Evolutionary conservation across 2,888 invertebrate genomes (phyloP), one percentile per base, ranked within the genome.

Genomic region (Megamerina dolium): DNA sequence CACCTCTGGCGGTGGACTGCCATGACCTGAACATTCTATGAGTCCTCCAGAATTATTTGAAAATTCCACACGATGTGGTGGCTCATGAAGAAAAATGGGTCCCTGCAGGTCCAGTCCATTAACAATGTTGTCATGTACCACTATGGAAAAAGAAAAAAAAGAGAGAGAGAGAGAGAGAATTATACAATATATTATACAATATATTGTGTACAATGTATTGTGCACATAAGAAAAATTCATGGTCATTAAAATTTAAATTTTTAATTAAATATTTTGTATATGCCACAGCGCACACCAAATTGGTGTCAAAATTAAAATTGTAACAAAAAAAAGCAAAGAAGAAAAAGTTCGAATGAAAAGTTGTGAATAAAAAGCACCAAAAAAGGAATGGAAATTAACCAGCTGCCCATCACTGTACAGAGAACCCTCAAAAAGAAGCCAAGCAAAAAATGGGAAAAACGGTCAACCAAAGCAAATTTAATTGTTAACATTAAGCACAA

Each of bases 11-110:
- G 78, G 75, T 43, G 85, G 85, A 61, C 78, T 79, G 46, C 80
- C 80, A 58, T 77, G 78, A 12, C 82, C 81, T 35, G 79, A 75
- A 61, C 86, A 87, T 68, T 80, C 83, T 56, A 85, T 78, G 44
- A 77, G 75, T 30, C 78, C 79, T 10, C 86, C 86, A 1, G 84
- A 81, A 65, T 81, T 81, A 72, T 85, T 85, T 59, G 83, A 82
- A 73, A 85, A 86, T 69, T 86, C 85, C 46, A 85, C 78, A 64
- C 80, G 80, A 63, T 83, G 83, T 19, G 82, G 78, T 4, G 86
- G 86, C 64, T 85, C 85, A 57, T 76, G 74, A 53, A 79, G 73
- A 69, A 85, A 79, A 57, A 76, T 75, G 46, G 81, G 79, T 53
- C 83, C 81, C 60, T 84, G 83, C 45, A 84, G 77, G 72, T 86